Evolutionary conservation across 2,888 invertebrate genomes (phyloP).

Genomic region (Ypsolopha sequella): DNA sequence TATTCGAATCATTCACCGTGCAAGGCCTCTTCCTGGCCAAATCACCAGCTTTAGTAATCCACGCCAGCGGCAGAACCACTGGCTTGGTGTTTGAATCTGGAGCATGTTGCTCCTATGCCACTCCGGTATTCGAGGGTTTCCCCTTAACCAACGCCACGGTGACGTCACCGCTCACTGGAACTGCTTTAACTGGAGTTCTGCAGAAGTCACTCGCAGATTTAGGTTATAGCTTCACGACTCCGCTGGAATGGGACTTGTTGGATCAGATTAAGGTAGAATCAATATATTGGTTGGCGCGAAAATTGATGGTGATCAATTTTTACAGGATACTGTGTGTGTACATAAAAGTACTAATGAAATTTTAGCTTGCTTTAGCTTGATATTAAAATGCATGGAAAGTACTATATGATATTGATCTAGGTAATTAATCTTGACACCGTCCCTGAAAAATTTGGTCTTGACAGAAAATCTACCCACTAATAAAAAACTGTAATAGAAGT

Average conservation of each 20-base stretch:
- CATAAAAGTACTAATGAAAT: too few species aligned
- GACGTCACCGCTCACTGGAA: slow-evolving; percentile 86
- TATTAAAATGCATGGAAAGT: too few species aligned
- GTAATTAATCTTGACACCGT: too few species aligned
- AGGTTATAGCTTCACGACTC: slow-evolving; percentile 91
- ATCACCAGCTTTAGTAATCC: slow-evolving; percentile 52
- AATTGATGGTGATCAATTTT: slow-evolving; percentile 73
- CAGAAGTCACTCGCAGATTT: slow-evolving; percentile 86
- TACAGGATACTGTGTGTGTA: too few species aligned
- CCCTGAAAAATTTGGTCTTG: too few species aligned
- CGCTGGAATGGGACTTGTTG: slow-evolving; percentile 88
- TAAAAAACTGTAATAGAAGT: too few species aligned
- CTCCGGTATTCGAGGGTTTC: slow-evolving; percentile 74
- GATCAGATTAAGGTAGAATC: slow-evolving; percentile 92
- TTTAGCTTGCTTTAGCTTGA: too few species aligned
- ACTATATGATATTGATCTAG: too few species aligned
- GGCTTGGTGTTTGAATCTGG: slow-evolving; percentile 67
- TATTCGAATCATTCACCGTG: slow-evolving; percentile 72
- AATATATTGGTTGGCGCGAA: slow-evolving; percentile 69
- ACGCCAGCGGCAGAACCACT: slow-evolving; percentile 63
- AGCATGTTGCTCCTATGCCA: slow-evolving; percentile 50
- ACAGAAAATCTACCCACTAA: too few species aligned
- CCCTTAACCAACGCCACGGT: slow-evolving; percentile 86
- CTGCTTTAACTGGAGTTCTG: slow-evolving; percentile 82
- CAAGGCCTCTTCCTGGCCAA: slow-evolving; percentile 56